Percentiles rank a stretch among this genome's conserved stretches.
phyloP scores from a whole-genome alignment of 1,140 invertebrate species.

The Cyrtorhinus lividipennis region DNA sequence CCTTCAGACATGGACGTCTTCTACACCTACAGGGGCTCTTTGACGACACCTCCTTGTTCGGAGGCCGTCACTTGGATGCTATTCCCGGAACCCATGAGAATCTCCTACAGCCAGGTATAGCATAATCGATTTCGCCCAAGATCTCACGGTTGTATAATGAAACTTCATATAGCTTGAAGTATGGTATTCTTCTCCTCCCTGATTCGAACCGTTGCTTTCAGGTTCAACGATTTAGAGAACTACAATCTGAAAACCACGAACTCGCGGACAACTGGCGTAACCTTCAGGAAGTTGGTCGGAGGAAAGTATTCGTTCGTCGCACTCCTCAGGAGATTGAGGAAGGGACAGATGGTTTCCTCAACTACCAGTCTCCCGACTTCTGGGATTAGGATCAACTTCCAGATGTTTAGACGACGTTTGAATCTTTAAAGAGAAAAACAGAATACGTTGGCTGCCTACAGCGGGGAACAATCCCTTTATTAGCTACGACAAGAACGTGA shows the following conservation, averaged over 20 bases:
- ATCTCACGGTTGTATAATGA: too few species aligned
- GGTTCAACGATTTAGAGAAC: slow-evolving; percentile 17
- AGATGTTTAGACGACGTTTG: neutral
- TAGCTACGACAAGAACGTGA: too few species aligned
- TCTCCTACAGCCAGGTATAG: slow-evolving; percentile 74
- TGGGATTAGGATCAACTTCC: slow-evolving; percentile 7
- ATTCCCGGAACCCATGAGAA: slow-evolving; percentile 59
- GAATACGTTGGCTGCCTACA: too few species aligned
- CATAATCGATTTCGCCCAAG: too few species aligned
- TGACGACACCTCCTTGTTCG: slow-evolving; percentile 85
- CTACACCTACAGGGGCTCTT: slow-evolving; percentile 78
- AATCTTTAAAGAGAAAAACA: neutral
- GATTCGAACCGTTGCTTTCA: slow-evolving; percentile 4
- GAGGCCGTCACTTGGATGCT: slow-evolving; percentile 88
- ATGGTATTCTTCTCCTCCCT: too few species aligned
- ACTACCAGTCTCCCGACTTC: slow-evolving; percentile 4
- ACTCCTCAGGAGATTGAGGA: slow-evolving; percentile 8
- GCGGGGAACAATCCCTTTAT: too few species aligned
- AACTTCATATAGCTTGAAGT: too few species aligned
- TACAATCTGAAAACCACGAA: slow-evolving; percentile 9
- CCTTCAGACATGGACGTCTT: slow-evolving; percentile 39
- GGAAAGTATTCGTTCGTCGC: slow-evolving; percentile 20
- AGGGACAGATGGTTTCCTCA: neutral
- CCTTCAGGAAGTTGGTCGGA: slow-evolving; percentile 13
- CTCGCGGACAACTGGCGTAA: slow-evolving; percentile 20